Evolutionary conservation across 1,140 invertebrate genomes (phyloP), one percentile per base, ranked within the genome.

Genomic region (Drosophila saltans): DNA sequence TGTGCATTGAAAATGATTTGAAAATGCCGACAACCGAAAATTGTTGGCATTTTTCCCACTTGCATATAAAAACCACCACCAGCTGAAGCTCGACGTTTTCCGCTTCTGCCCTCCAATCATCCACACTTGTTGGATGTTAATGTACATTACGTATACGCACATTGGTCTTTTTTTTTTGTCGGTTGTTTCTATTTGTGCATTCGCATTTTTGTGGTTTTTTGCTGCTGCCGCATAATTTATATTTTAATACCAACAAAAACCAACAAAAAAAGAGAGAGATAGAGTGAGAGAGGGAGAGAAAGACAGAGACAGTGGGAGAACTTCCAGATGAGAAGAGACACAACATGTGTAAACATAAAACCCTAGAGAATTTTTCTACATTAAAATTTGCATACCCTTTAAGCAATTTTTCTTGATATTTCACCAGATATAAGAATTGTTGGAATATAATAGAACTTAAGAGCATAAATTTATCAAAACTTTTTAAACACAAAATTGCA

Each of bases 141-240:
- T 82, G 72, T 66, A 76, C 69, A 83, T 80, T 80, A 80, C 69
- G 81, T 77, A 83, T 84, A 83, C 80, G 80, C 76, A 80, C 55
- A n/a, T 3, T 69, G 71, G 33, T 40, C 24, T 56, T 24, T 62
- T 62, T 66, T 74, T 60, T 43, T 73, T 58, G 55, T 36, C 6
- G 33, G 24, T 28, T 59, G 72, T 52, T 40, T 16, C 55, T 56
- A 56, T 66, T 66, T 56, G 59, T 61, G 48, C 40, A 62, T 41
- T 65, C 21, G 39, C 40, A 66, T 62, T 69, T 60, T 28, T 65
- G 43, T 43, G 45, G 59, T 74, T 60, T 60, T 41, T 43, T 61
- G 59, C 59, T 61, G 59, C 48, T 73, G 65, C 71, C 65, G 71
- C 75, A 81, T 82, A 78, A 72, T 76, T 83, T 41, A 40, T 72